phyloP scores from a whole-genome alignment of 1,140 invertebrate genomes.

The Streblospio benedicti region DNA sequence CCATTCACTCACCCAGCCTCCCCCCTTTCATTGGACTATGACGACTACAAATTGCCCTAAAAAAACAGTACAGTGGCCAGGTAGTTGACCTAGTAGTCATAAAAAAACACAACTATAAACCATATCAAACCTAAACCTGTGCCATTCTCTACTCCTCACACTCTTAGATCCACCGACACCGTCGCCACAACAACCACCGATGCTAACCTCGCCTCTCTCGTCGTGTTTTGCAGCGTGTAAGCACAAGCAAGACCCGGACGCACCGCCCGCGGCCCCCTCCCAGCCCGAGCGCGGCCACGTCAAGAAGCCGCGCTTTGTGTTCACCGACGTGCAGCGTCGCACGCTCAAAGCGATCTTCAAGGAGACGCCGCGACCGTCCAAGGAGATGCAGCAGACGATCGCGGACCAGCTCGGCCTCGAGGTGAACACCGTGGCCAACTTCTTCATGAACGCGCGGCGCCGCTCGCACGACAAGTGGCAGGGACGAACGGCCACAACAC shows the following conservation, averaged over 20 bases:
- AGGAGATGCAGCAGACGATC: slow-evolving; percentile 98
- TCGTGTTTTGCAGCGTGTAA: neutral
- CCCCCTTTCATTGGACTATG: no score
- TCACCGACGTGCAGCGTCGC: slow-evolving; percentile 95
- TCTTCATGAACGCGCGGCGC: slow-evolving; percentile 95
- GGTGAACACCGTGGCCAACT: slow-evolving; percentile 97
- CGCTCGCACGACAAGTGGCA: slow-evolving; percentile 90
- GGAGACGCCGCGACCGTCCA: slow-evolving; percentile 95
- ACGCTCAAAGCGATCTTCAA: slow-evolving; percentile 82
- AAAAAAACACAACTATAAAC: no score
- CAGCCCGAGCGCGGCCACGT: no score
- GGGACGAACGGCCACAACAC: no score
- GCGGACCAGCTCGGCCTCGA: slow-evolving; percentile 87
- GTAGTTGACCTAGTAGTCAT: neutral
- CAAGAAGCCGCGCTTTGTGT: slow-evolving; percentile 97
- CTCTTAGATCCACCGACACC: neutral
- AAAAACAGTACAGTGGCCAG: neutral
- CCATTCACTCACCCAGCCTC: no score
- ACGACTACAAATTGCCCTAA: no score
- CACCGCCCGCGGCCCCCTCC: neutral
- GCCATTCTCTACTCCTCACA: neutral
- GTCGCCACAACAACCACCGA: neutral
- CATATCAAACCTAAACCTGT: neutral
- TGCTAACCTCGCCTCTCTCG: neutral
- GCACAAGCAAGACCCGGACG: neutral